phyloP scores from a whole-genome alignment of 2,888 invertebrate species.

The Brenthis ino region DNA sequence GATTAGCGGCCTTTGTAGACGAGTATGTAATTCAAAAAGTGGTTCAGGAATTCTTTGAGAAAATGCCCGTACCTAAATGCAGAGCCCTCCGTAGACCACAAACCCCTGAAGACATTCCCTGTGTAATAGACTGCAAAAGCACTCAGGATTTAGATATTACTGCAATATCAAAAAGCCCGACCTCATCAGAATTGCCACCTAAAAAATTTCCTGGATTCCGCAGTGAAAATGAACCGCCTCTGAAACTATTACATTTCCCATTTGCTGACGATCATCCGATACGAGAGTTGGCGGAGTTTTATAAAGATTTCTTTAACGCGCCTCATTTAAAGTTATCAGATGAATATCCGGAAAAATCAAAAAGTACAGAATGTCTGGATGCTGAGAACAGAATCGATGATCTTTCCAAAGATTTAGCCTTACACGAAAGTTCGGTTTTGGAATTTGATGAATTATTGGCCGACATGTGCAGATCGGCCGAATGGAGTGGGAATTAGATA shows the following conservation, averaged over 20 bases:
- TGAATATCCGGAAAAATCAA: conserved; percentile 42
- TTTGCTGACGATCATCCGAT: conserved; percentile 88
- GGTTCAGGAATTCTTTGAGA: conserved; percentile 65
- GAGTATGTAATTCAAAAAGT: conserved; percentile 60
- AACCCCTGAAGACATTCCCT: conserved; percentile 43
- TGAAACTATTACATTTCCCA: conserved; percentile 88
- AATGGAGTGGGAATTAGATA: conserved; percentile 77
- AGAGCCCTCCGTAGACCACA: conserved; percentile 68
- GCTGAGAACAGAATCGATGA: conserved; percentile 73
- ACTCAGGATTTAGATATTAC: conserved; percentile 64
- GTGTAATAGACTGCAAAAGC: conserved; percentile 56
- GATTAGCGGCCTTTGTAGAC: conserved; percentile 90
- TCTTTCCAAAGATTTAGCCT: conserved; percentile 86
- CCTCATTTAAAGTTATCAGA: conserved; percentile 69
- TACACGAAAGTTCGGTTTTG: conserved; percentile 87
- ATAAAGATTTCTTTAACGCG: conserved; percentile 90
- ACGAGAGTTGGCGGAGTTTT: conserved; percentile 89
- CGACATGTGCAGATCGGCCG: conserved; percentile 85
- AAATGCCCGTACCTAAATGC: conserved; percentile 65
- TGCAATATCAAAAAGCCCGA: conserved; percentile 64
- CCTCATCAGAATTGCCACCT: conserved; percentile 68
- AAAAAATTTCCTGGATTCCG: conserved; percentile 72
- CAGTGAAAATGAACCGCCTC: conserved; percentile 84
- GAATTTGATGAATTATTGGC: conserved; percentile 90
- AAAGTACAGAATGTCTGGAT: conserved; percentile 49